phyloP scores from a whole-genome alignment of 2,888 invertebrate species.

The Ophioninae sp. region DNA sequence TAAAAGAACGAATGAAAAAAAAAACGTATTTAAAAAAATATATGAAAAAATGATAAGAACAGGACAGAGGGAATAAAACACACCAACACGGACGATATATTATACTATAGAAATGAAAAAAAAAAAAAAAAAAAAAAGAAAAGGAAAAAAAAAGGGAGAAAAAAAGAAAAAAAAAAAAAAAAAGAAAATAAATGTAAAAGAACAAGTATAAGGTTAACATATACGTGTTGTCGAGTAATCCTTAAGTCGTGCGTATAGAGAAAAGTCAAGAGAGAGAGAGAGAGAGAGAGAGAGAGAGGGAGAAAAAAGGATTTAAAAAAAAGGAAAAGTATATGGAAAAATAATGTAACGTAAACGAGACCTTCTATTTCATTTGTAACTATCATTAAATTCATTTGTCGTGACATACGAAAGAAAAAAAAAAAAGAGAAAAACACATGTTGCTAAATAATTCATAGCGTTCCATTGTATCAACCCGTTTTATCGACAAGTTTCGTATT shows the following conservation, averaged over 20 bases:
- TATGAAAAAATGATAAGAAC: conserved; percentile 53
- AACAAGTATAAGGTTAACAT: conserved; percentile 72
- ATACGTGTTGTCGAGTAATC: conserved; percentile 79
- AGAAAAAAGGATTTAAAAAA: conserved; percentile 41
- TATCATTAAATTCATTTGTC: conserved; percentile 59
- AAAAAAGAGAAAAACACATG: conserved; percentile 11
- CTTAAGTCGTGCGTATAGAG: conserved; percentile 79
- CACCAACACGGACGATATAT: conserved; percentile 65
- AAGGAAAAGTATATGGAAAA: conserved; percentile 34
- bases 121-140: conserved; percentile 54
- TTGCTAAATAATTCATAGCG: conserved; percentile 68
- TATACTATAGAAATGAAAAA: conserved; percentile 52
- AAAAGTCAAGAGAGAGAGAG: conserved; percentile 65
- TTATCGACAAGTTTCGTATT: conserved; percentile 63
- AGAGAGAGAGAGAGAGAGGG: conserved; percentile 25
- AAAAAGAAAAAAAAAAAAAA: conserved; percentile 46
- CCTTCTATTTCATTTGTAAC: conserved; percentile 53
- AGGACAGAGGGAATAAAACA: conserved; percentile 51
- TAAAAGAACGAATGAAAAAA: conserved; percentile 45
- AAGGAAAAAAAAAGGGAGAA: too few species aligned
- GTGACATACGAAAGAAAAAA: conserved; percentile 27
- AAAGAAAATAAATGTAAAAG: conserved; percentile 76
- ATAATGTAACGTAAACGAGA: conserved; percentile 55
- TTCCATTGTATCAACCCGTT: conserved; percentile 79
- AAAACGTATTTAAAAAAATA: not conserved